These are phyloP conservation scores for Phortica okadai DNA, from an alignment of 2,888 invertebrate genomes.

Conservation along the genomic window DNA sequence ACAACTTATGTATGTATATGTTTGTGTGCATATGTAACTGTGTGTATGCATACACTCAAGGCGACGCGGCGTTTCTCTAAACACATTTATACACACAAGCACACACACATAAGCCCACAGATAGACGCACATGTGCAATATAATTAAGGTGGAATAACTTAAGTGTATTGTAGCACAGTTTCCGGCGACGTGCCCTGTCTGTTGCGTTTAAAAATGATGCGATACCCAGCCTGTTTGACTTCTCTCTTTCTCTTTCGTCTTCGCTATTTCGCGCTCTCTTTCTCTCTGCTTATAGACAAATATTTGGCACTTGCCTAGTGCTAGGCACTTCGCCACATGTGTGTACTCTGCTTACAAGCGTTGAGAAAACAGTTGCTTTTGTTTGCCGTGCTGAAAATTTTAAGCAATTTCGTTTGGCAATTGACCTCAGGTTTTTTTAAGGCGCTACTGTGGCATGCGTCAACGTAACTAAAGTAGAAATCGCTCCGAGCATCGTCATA, in stretches of 20 bases:
- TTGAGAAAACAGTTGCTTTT: constrained; percentile 21
- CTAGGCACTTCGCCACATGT: neutral
- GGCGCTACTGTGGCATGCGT: neutral
- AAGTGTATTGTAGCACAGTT: constrained; percentile 49
- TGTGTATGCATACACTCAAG: too few relatives aligned
- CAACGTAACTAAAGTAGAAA: neutral
- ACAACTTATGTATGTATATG: neutral
- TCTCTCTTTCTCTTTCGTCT: neutral
- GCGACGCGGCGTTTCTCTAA: too few relatives aligned
- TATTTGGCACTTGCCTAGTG: neutral
- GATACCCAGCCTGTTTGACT: constrained; percentile 43
- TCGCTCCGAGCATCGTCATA: neutral
- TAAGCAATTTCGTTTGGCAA: constrained; percentile 15
- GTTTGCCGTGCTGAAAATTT: constrained; percentile 29
- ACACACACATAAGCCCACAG: constrained; percentile 32
- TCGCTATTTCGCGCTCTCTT: neutral
- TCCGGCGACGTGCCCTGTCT: constrained; percentile 49
- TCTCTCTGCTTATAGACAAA: constrained; percentile 9
- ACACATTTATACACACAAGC: constrained; percentile 4
- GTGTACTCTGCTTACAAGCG: neutral
- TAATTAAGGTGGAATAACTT: constrained; percentile 68
- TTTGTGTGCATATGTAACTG: too few relatives aligned
- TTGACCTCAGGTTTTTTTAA: constrained; percentile 3
- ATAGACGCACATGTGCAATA: constrained; percentile 54
- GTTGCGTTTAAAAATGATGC: constrained; percentile 58